A percentile compares a stretch with the other conserved stretches of the same genome.
Conservation (phyloP, 1,140 invertebrate genomes). For the Teleogryllus occipitalis region DNA sequence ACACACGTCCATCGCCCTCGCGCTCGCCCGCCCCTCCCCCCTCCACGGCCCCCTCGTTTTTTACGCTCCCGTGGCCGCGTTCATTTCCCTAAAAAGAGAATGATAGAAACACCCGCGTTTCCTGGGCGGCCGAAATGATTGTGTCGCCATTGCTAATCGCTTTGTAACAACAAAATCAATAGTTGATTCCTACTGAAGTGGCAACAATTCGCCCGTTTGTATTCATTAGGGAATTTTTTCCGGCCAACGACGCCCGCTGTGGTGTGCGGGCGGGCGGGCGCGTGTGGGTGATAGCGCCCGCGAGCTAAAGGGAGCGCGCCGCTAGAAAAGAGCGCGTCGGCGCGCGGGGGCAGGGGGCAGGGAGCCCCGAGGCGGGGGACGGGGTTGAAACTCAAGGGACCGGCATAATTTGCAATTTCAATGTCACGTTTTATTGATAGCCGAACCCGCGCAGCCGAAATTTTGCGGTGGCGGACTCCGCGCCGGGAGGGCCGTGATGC, state of each 20-base stretch:
- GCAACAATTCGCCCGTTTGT: constrained; percentile 3
- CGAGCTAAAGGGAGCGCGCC: no score
- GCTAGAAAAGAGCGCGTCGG: background rate
- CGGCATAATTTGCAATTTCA: constrained; percentile 2
- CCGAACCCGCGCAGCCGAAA: background rate
- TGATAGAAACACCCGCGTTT: no score
- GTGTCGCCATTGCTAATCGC: background rate
- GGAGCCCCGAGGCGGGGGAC: background rate
- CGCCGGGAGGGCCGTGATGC: no score
- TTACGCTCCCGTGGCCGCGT: background rate
- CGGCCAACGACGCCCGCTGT: background rate
- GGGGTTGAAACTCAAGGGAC: background rate
- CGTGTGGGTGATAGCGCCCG: background rate
- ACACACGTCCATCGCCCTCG: background rate
- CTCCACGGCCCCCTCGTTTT: background rate
- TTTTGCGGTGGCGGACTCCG: no score
- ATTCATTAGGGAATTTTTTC: background rate
- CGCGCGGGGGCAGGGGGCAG: no score
- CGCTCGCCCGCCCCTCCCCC: no score
- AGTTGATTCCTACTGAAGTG: background rate
- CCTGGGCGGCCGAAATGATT: background rate
- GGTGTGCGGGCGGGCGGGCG: no score
- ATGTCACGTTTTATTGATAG: constrained; percentile 5
- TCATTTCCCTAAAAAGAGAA: background rate
- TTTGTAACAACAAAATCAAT: constrained; percentile 2